Conservation (phyloP, 2,113 vertebrate genomes). For the Sciurus niger region DNA sequence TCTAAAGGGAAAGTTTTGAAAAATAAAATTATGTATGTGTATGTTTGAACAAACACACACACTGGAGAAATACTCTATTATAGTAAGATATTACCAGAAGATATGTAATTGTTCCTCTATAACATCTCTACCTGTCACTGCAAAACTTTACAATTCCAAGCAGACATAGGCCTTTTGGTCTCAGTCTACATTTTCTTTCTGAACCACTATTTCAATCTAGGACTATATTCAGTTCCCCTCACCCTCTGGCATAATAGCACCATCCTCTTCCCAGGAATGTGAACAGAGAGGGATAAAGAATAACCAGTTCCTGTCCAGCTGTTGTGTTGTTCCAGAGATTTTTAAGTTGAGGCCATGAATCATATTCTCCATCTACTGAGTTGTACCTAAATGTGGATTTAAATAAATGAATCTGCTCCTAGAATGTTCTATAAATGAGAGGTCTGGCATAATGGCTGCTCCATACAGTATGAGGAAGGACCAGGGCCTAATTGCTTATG, state of each 20-base stretch:
- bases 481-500: neutral
- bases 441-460: neutral
- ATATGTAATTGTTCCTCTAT: neutral
- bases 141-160: neutral
- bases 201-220: neutral
- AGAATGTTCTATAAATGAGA: neutral
- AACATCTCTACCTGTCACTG: neutral
- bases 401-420: neutral
- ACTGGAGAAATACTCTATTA: neutral
- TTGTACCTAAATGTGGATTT: neutral
- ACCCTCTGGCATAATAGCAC: neutral
- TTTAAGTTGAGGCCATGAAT: constrained; percentile 39
- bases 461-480: neutral
- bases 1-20: neutral
- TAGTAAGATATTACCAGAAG: neutral
- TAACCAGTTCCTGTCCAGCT: neutral
- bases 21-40: neutral
- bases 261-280: neutral
- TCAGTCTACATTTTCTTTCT: neutral
- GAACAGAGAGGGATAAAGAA: neutral
- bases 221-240: neutral
- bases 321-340: neutral
- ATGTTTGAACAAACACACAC: too few species aligned
- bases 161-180: neutral
- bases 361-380: neutral